Percentiles rank a stretch among this genome's conserved stretches.
Conservation (phyloP, 2,113 vertebrate genomes). For the Petromus typicus region DNA sequence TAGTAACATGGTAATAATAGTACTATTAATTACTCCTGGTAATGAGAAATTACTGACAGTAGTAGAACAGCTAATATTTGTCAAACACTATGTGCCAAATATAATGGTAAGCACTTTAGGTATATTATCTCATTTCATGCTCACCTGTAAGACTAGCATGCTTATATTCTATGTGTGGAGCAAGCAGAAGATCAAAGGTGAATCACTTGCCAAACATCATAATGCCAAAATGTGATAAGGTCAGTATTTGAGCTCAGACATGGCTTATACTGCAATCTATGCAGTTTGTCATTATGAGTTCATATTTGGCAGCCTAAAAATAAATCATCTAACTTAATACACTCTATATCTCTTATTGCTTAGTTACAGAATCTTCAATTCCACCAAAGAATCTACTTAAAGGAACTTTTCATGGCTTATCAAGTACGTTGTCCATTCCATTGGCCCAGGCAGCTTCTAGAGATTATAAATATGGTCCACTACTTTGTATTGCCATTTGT, state of each 20-base stretch:
- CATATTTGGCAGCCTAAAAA: neutral
- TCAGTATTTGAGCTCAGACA: neutral
- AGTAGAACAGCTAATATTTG: neutral
- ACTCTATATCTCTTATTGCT: neutral
- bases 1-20: neutral
- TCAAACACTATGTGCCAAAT: neutral
- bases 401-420: neutral
- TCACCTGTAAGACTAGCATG: neutral
- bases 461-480: neutral
- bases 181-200: neutral
- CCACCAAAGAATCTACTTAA: neutral
- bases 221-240: neutral
- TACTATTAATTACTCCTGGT: neutral
- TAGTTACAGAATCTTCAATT: neutral
- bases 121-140: neutral
- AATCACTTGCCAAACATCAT: neutral
- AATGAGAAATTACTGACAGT: neutral
- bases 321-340: neutral
- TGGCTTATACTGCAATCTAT: neutral
- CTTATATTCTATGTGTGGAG: neutral
- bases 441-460: neutral
- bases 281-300: neutral
- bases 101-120: neutral
- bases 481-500: neutral
- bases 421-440: neutral